Base-by-base conservation (phyloP, 1,140 invertebrate species). In the Zophobas atratus region DNA sequence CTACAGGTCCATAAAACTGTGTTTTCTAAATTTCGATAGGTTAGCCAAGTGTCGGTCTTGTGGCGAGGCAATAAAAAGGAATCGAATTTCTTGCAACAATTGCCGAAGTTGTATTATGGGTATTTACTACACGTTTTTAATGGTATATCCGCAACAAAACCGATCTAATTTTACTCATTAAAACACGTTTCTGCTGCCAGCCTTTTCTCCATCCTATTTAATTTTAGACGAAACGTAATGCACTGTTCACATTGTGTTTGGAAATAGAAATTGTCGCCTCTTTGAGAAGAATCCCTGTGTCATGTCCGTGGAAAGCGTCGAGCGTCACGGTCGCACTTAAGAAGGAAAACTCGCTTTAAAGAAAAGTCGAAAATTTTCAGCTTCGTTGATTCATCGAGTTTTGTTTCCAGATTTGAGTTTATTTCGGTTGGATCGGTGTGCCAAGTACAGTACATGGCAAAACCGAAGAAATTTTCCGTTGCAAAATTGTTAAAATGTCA, bases 181-280 rank as follows among this genome's bases (percentile, higher is more conserved):
- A 70, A 53, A 20, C 70, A 72, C 71, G 55, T 73, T 73, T 73
- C 71, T 56, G 71, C 49, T 73, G 71, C 71, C 71, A 73, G 39
- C 71, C 71, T 73, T 73, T 73, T 56, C 70, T 72, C 70, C 46
- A 72, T 56, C 8, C 35, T 20, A 34, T 53, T 73, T 73, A 73
- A 73, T 73, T 73, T 73, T 73, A 73, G 71, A 73, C 55, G 41
- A 43, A 67, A 67, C 60, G 60, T 67, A 67, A 67, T 43, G 36
- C 49, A 51, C 49, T 51, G 49, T 51, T 51, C 55, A 57, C 55
- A 57, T 34, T 57, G 55, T 57, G 55, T 57, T 33, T 36, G 34
- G 32, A 57, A 57, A 57, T 57, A 57, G 55, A 57, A 57, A 57
- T 8, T 57, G 55, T 57, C 55, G 32, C 2, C 1, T 35, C 32